Evolutionary conservation across 2,797 vertebrate genomes (phyloP).

Genomic region (Diceros bicornis): DNA sequence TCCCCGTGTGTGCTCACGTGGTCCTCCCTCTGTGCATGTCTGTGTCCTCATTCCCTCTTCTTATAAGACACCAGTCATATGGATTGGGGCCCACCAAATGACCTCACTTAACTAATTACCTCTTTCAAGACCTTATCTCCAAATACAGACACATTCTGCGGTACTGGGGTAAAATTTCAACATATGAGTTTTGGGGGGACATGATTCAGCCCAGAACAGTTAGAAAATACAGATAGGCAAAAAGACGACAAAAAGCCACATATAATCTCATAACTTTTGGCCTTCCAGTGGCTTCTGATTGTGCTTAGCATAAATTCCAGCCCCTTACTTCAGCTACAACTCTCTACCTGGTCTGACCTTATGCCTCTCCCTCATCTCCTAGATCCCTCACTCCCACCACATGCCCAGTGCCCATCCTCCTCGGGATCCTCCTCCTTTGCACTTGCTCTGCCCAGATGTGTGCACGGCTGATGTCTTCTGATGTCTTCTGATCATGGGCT

Average conservation of each 20-base stretch:
- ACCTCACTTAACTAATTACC: background rate
- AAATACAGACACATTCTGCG: constrained; percentile 10
- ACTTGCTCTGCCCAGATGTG: background rate
- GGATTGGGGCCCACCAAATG: background rate
- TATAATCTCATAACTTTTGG: background rate
- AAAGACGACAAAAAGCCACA: background rate
- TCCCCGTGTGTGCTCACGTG: background rate
- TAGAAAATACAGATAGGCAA: background rate
- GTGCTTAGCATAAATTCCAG: background rate
- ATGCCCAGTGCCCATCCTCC: background rate
- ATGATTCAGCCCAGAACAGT: background rate
- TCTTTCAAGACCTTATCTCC: background rate
- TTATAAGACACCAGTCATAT: background rate
- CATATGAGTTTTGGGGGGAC: background rate
- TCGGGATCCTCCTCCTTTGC: background rate
- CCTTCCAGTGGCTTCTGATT: background rate
- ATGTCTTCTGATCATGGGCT: background rate
- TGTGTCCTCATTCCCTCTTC: background rate
- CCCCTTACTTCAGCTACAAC: background rate
- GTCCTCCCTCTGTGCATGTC: background rate
- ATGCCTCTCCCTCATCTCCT: no score
- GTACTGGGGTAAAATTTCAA: background rate
- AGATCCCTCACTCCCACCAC: background rate
- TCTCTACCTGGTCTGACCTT: background rate
- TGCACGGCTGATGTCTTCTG: background rate